Conservation (phyloP, 2,113 vertebrate species). For the Caranx ignobilis region DNA sequence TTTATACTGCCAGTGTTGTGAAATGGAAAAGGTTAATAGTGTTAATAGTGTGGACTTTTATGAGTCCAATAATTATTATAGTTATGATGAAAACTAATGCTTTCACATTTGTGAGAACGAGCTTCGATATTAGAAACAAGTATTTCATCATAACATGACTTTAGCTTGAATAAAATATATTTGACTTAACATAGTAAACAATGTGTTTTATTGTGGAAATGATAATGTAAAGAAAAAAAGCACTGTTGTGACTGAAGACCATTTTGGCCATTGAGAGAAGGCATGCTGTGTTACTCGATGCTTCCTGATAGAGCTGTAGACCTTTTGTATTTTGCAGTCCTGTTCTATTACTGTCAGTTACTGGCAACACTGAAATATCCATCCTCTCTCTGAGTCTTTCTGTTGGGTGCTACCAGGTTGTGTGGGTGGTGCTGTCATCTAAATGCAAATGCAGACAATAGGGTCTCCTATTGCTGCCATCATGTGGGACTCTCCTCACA, state of each 20-base stretch:
- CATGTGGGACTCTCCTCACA: not conserved
- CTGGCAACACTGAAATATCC: slow-evolving; percentile 22
- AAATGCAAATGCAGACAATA: slow-evolving; percentile 51
- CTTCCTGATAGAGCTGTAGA: not conserved
- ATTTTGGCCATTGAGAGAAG: not conserved
- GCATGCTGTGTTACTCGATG: not conserved
- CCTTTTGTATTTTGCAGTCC: not conserved
- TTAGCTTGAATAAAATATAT: not conserved
- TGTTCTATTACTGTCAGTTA: slow-evolving; percentile 2
- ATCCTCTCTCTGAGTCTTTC: slow-evolving; percentile 9
- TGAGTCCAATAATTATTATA: slow-evolving; percentile 5
- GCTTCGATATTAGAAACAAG: not conserved
- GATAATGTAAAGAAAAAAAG: not conserved
- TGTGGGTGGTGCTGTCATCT: slow-evolving; percentile 57
- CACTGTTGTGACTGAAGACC: not conserved
- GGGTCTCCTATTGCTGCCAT: slow-evolving; percentile 1
- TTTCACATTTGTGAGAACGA: not conserved
- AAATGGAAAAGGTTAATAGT: slow-evolving; percentile 11
- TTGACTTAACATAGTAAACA: not conserved
- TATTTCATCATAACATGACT: not conserved
- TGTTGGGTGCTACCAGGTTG: slow-evolving; percentile 13
- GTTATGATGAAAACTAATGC: not conserved
- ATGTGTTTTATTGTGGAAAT: not conserved
- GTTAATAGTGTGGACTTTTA: not conserved
- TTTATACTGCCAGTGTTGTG: slow-evolving; percentile 18